Base-by-base conservation (phyloP, 2,113 vertebrate species). In the Apteryx mantelli region DNA sequence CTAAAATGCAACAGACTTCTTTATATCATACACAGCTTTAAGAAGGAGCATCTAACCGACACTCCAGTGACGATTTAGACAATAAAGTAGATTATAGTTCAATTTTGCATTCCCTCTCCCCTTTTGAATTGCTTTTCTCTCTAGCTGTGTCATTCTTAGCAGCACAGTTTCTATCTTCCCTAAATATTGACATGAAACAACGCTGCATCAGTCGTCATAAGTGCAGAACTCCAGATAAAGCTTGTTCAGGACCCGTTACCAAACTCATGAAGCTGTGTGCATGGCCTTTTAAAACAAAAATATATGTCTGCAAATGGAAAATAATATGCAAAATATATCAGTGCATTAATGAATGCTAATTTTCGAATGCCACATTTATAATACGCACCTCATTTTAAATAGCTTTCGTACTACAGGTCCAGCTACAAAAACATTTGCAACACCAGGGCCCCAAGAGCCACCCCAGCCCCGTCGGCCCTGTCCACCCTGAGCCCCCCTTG, bases 401-500 rank as follows among this genome's bases (percentile, higher is more conserved):
- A 9, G 15, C 11, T 42, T 63, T 65, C 32, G 64, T 20, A 48
- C 17, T 13, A 50, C 18, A 9, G 20, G 19, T 40, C 5, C 34
- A 78, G 9, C 53, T 64, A n/a, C 42, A 74, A 52, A 79, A 76
- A 13, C 16, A 56, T 25, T 15, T 6, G 11, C 5, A 53, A 10
- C 1, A 2, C 11, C 63, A 69, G 20, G 13, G 24, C 18, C 20
- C 63, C 66, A 21, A 48, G 46, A 18, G 46, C 18, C 46, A 18
- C 46, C 46, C 18, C 26, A 64, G 34, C 12, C 15, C 38, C 18
- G 34, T 8, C 8, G 20, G 40, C 6, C 12, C 14, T 36, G 34
- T 5, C 25, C 0, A 38, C 38, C 22, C 38, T 42, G 18, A 0
- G 21, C 21, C 61, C 69, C 66, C 69, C 66, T 61, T 84, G n/a